These are phyloP conservation scores for Crepidodera aurea DNA, from an alignment of 2,888 invertebrate genomes.

Conservation along the genomic window DNA sequence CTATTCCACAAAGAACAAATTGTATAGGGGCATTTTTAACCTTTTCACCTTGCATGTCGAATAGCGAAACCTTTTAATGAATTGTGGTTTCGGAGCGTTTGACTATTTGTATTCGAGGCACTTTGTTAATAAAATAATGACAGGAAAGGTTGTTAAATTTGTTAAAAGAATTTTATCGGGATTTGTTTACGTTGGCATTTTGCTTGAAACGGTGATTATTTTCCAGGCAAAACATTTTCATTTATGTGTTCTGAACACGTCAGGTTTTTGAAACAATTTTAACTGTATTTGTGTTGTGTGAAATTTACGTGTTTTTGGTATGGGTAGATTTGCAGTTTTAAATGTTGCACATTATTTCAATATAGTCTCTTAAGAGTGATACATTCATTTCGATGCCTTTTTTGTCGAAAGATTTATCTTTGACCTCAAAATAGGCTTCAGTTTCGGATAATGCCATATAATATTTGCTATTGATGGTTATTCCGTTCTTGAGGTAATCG, in stretches of 20 bases:
- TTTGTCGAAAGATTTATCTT: no score
- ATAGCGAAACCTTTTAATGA: constrained; percentile 4
- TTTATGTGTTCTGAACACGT: constrained; percentile 9
- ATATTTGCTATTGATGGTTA: no score
- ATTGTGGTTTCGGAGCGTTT: constrained; percentile 1
- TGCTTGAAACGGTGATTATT: constrained; percentile 8
- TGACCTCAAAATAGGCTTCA: no score
- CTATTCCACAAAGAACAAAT: constrained; percentile 8
- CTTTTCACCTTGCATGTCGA: constrained; percentile 16
- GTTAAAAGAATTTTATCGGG: constrained; percentile 15
- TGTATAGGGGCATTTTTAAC: background rate
- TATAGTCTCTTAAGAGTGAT: no score
- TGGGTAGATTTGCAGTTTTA: no score
- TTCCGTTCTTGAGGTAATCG: no score
- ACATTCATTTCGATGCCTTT: no score
- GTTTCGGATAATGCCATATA: no score
- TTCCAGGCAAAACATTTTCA: background rate
- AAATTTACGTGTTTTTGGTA: background rate
- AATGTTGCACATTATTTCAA: no score
- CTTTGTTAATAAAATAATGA: constrained; percentile 16
- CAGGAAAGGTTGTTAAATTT: constrained; percentile 6
- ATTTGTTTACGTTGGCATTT: constrained; percentile 6
- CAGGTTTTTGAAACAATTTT: background rate
- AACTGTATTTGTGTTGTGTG: background rate
- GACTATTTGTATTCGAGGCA: constrained; percentile 12